Evolutionary conservation across 2,888 invertebrate genomes (phyloP), one percentile per base, ranked within the genome.

Genomic region (Drosophila atripex): DNA sequence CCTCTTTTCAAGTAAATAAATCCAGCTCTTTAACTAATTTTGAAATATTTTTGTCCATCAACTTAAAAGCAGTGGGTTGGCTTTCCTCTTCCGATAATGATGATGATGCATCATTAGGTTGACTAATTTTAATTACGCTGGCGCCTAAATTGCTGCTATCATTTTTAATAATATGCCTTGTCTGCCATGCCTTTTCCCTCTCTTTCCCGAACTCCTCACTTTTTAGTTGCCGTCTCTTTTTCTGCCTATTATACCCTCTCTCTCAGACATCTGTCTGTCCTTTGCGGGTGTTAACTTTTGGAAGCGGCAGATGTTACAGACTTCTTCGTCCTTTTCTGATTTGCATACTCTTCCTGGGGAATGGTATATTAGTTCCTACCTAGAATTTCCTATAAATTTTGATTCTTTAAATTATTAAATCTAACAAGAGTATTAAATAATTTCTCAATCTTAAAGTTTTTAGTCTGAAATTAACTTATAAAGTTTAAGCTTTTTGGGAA

Each of bases 71-170:
- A 5, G n/a, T 14, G 14, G 38, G 14, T 39, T 39, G 39, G 16
- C 16, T 16, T 14, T 18, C 39, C 39, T 18, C 18, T 41, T 63
- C 66, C 75, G 70, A 73, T 73, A 68, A 58, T 73, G 59, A 68
- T 83, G 86, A 80, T 76, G 86, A 82, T 84, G 82, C 85, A 80
- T 86, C 87, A 84, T 82, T 82, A 86, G 76, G 72, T 76, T 79
- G 78, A 78, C 87, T 86, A 86, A 82, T 82, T 84, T 86, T 84
- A 82, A 86, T 82, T 84, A 84, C 87, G 69, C 71, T 66, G 68
- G 54, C 70, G 85, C 80, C 80, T 68, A 78, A 86, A 82, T 82
- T 82, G 76, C 87, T 78, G 87, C 87, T 86, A 82, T 86, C 71
- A 80, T 80, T 86, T 80, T 84, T 86, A 86, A 86, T 84, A 82